Evolutionary conservation across 1,140 invertebrate genomes (phyloP), one percentile per base, ranked within the genome.

Genomic region (Ceratoteleas bidentatus): DNA sequence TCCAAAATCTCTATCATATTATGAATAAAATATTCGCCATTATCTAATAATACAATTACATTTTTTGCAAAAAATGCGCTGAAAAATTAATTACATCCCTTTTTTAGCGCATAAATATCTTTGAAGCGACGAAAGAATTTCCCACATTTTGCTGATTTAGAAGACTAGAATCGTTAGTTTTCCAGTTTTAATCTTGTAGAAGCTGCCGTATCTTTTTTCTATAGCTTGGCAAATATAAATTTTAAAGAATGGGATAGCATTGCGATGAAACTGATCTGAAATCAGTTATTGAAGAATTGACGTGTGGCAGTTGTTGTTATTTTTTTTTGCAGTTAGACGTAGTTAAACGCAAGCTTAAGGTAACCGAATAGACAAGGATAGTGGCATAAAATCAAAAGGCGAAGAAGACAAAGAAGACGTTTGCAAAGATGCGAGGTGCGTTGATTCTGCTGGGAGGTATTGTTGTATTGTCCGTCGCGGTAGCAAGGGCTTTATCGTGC

Each of bases 401-500:
- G 53, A 56, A 36, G 50, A 72, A n/a, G 57, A 74, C n/a, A 40
- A 72, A n/a, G 57, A 74, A 38, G 64, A 68, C 56, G 56, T 53
- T 33, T 53, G 45, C 58, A 65, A 88, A 89, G 83, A 91, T 91
- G 90, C 89, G 86, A 80, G 86, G 87, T 61, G 84, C 90, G 61
- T 84, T 91, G 70, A 85, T 90, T 69, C 84, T 90, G 73, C 85
- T 91, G 74, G 88, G 89, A 79, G 90, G 90, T 64, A 91, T 91
- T 72, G 88, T 91, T 62, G 88, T 91, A 54, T 84, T 91, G 64
- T 91, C 90, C 73, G 84, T 91, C 65, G 88, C 89, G 76, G 90
- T 91, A 11, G 89, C 90, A 40, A 88, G 89, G 77, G 90, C 90
- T 75, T 70, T 91, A 13, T 91, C 90, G 34, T 93, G 92, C 87